Evolutionary conservation across 35 echinoderm and acorn worm species (phyloP), one percentile per base, ranked within the genome.

Genomic region (Diadema setosum): DNA sequence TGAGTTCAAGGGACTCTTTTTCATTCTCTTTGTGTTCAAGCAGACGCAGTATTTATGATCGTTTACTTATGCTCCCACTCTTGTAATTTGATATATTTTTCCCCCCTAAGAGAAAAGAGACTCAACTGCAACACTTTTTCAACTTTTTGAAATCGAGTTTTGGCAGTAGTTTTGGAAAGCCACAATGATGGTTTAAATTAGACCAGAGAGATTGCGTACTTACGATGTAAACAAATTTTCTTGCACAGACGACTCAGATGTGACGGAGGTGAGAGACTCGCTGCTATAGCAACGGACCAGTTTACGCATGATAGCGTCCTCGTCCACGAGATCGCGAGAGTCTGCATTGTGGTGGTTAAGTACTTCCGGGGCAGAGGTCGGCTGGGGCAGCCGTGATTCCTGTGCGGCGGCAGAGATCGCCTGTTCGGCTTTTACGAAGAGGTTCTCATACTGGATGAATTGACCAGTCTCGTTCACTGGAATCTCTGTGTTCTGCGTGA

Each of bases 381-480:
- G 70, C 27, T 80, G 52, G 18, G 70, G 70, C 40, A 67, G 36
- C 43, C 90, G 85, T 15, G 94, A 97, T 74, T 95, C 93, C 36
- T 90, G 87, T 1, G 90, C 90, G 29, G 90, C 94, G 31, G 94
- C 90, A 21, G 90, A 92, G 26, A 97, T 89, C 15, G 94, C 94
- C 56, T 97, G 85, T 39, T 97, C 89, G 20, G 94, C 94, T 49
- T 92, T 92, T 48, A 85, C 94, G 75, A 96, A 92, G 44, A 96
- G 86, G 37, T 88, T 92, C 70, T 96, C 94, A 85, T 96, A 96
- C 46, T 96, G 90, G 34, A 96, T 92, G 83, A 96, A 96, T 48
- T 88, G 84, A 3, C 90, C 90, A 5, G 83, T 73, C 42, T 95
- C 88, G 14, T 65, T 83, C 63, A 94, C 70, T 37, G 86, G 86